Conservation (phyloP, 2,113 vertebrate genomes). For the Hypomesus transpacificus region DNA sequence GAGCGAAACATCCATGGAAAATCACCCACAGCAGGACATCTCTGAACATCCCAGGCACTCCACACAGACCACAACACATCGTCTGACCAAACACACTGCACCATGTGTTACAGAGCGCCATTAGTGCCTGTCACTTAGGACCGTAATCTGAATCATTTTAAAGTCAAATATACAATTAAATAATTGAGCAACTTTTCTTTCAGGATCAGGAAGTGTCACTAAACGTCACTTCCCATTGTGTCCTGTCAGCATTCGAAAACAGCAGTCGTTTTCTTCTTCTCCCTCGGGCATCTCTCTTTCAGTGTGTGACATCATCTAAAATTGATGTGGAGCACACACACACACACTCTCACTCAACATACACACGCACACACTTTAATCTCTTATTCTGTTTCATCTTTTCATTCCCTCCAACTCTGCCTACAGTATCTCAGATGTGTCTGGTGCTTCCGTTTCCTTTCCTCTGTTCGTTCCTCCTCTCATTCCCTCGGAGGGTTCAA, state of each 20-base stretch:
- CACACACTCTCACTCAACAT: neutral
- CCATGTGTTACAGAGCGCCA: no score
- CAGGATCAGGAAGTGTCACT: no score
- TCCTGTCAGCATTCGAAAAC: neutral
- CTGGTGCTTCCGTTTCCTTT: no score
- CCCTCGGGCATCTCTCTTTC: neutral
- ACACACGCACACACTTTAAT: neutral
- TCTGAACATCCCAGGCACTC: neutral
- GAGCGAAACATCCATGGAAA: slow-evolving; percentile 37
- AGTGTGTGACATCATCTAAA: slow-evolving; percentile 6
- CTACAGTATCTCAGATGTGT: no score
- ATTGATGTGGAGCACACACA: neutral
- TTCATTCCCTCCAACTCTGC: neutral
- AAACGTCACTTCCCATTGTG: no score
- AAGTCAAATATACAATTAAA: no score
- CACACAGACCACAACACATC: slow-evolving; percentile 21
- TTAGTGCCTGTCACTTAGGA: no score
- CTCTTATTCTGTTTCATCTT: neutral
- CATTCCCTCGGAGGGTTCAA: no score
- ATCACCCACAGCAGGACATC: neutral
- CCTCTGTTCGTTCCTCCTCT: no score
- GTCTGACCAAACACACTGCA: neutral
- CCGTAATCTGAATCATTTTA: no score
- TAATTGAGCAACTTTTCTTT: no score
- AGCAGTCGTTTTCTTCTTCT: neutral